A percentile compares a stretch with the other conserved stretches of the same genome.
phyloP scores from a whole-genome alignment of 2,113 vertebrate genomes.

The Mastomys coucha region DNA sequence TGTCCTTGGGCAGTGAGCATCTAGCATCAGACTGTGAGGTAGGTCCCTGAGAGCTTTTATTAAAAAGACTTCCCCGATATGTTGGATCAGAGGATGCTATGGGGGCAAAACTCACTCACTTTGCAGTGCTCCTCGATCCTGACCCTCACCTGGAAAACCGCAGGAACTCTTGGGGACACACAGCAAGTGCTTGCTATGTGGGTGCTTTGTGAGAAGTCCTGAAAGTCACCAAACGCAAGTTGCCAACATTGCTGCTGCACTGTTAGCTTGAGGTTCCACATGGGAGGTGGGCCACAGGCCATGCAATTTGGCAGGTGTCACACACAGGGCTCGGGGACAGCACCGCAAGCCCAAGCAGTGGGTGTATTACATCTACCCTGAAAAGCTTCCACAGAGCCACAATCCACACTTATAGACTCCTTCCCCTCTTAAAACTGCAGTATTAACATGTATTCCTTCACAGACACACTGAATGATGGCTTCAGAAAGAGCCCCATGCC shows the following conservation, averaged over 20 bases:
- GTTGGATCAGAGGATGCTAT: fast-evolving
- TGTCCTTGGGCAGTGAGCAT: too few relatives aligned
- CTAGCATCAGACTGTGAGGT: neutral
- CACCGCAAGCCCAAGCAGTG: fast-evolving
- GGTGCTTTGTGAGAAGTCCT: too few relatives aligned
- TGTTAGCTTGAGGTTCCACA: neutral
- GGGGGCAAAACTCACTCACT: fast-evolving
- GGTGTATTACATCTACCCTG: neutral
- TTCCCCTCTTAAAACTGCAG: neutral
- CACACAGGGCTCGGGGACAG: too few relatives aligned
- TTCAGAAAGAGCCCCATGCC: neutral
- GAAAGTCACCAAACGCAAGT: neutral
- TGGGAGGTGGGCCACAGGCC: neutral
- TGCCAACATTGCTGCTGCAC: neutral
- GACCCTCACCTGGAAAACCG: fast-evolving
- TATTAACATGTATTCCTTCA: neutral
- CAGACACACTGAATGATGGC: neutral
- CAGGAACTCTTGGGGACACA: fast-evolving
- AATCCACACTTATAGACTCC: neutral
- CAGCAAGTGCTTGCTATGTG: neutral
- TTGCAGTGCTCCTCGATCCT: neutral
- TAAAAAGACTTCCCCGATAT: fast-evolving
- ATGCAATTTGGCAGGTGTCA: fast-evolving
- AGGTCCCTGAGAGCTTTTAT: neutral
- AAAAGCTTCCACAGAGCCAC: neutral